Evolutionary conservation across 1,140 invertebrate species (phyloP), one percentile per base, ranked within the genome.

Genomic region (Lordiphosa collinella): DNA sequence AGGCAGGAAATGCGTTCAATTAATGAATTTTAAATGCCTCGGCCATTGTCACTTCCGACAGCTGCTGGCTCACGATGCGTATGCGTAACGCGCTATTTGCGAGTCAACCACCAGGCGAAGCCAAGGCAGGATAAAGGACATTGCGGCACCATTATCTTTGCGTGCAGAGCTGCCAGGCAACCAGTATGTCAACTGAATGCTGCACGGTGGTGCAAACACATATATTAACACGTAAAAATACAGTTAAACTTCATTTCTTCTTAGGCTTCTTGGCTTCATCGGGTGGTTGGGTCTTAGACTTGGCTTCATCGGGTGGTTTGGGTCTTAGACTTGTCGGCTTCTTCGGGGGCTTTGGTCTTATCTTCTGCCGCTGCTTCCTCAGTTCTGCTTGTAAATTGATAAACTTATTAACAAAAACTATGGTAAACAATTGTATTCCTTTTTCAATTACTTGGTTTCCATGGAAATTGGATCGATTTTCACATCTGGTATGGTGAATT

Each of bases 11-110:
- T 80, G 66, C 63, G 72, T 67, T 78, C 78, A 84, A 84, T 82
- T 82, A 82, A 82, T 84, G 78, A 64, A 82, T 84, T 84, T 82
- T 84, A 84, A 80, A 78, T 82, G 76, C 62, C 51, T 72, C 72
- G 62, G 22, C 71, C 67, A 78, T 84, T 84, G 72, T 76, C 71
- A 71, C 55, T 68, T 57, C 63, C 57, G 46, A 35, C 32, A 7
- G 12, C 11, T 9, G 12, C 49, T 31, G 59, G 37, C 34, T 9
- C 25, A 72, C 71, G 58, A 25, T 59, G 76, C 76, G 76, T 75
- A 80, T 75, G 65, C 70, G 70, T 63, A 47, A 82, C 43, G 71
- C 62, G 49, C 38, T 82, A 84, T 84, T 84, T 78, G 64, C 68
- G 58, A 73, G 78, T 73, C 68, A 84, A 84, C 78, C 78, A 36